Base-by-base conservation (phyloP, 1,140 invertebrate species). In the Orchestia grillus region DNA sequence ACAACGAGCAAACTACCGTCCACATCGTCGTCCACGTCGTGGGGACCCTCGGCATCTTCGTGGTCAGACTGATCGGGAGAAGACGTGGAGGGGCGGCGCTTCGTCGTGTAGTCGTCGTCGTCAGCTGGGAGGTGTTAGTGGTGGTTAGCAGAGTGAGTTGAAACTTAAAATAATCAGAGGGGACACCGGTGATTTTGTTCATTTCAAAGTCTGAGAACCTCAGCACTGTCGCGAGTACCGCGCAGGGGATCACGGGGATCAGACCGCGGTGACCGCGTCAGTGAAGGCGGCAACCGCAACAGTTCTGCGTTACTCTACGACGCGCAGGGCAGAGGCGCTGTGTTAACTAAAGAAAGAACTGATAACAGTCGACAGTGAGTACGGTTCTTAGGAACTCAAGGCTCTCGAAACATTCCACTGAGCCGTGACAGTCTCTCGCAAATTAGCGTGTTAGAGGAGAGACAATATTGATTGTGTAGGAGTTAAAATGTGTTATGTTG, bases 81-180 rank as follows among this genome's bases (percentile, higher is more conserved):
- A 11, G 44, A 94, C 43, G 19, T 19, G 11, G 92, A 44, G 8
- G 92, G 11, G 43, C 43, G 92, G 19, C 36, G 92, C 6, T 19
- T 44, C 19, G 92, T 47, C 92, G 44, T 6, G 44, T 42, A 44
- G 44, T 44, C 92, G 11, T 94, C 44, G 44, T 40, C 44, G 92
- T 40, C 92, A 94, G 92, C 92, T 94, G 92, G 92, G 44, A 40
- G 43, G 44, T 94, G 92, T 94, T 94, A 94, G 44, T 94, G 11
- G 44, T 94, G n/a, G 88, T 90, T 90, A 90, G n/a, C 4, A 42
- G 28, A 77, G 11, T 3, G 62, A 77, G 28, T 36, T 77, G 36
- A 77, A 77, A 77, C 28, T 19, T 8, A 36, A 77, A 77, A 77
- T 77, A 36, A 77, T 77, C 28, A 77, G 62, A 53, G 47, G 47